These are phyloP conservation scores for Habropoda laboriosa DNA, from an alignment of 1,140 invertebrate species.

Conservation along the genomic window DNA sequence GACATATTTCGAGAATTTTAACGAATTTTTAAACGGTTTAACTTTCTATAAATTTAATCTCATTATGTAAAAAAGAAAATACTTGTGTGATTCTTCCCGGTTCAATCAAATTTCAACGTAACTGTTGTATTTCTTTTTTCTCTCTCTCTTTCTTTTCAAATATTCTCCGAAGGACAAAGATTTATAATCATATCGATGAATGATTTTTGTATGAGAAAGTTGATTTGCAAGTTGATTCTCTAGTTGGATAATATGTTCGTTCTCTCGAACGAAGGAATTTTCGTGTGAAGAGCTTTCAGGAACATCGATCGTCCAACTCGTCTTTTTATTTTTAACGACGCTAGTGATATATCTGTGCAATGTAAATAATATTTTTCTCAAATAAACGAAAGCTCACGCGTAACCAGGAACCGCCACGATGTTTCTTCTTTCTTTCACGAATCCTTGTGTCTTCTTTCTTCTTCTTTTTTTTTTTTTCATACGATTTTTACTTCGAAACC, in stretches of 20 bases:
- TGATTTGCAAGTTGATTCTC: not conserved
- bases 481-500: constrained; percentile 17
- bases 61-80: not conserved
- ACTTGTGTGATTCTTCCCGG: not conserved
- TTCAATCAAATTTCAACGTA: too few relatives aligned
- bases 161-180: too few relatives aligned
- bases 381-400: constrained; percentile 68
- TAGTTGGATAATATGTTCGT: not conserved
- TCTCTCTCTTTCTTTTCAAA: too few relatives aligned
- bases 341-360: constrained; percentile 77
- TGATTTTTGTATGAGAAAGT: too few relatives aligned
- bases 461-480: too few relatives aligned
- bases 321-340: constrained; percentile 55
- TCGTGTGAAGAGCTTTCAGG: constrained; percentile 36
- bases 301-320: constrained; percentile 60
- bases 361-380: constrained; percentile 79
- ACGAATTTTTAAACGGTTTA: too few relatives aligned
- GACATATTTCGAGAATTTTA: not conserved
- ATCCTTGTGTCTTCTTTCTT: not conserved
- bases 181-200: too few relatives aligned
- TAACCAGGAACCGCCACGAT: not conserved
- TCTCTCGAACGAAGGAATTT: constrained; percentile 22
- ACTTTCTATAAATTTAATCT: not conserved
- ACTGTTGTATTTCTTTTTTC: too few relatives aligned
- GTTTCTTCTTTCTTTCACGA: not conserved